Evolutionary conservation across 2,113 vertebrate species (phyloP).

Genomic region (Thunnus maccoyii): DNA sequence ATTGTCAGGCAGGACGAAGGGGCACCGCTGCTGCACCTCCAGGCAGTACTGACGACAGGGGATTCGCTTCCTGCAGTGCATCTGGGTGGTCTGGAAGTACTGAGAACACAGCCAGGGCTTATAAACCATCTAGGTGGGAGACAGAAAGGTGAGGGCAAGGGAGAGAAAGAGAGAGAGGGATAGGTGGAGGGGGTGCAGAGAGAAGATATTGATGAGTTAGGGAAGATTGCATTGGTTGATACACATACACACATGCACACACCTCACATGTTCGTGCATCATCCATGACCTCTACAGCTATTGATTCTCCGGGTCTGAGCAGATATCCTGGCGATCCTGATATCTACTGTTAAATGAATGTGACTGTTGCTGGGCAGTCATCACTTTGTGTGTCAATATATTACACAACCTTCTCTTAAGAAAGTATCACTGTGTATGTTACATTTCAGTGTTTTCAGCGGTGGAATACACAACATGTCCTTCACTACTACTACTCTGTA

Average conservation of each 20-base stretch:
- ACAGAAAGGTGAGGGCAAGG: conserved; percentile 54
- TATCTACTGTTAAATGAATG: conserved; percentile 53
- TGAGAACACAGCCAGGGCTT: conserved; percentile 99
- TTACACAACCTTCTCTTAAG: conserved; percentile 20
- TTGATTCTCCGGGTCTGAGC: conserved; percentile 52
- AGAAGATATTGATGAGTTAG: conserved; percentile 67
- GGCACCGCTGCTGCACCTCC: conserved; percentile 98
- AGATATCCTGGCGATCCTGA: conserved; percentile 51
- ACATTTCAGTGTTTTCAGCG: not conserved
- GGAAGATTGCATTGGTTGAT: conserved; percentile 52
- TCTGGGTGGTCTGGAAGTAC: conserved; percentile 98
- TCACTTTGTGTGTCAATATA: conserved; percentile 39
- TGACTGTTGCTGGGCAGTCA: conserved; percentile 50
- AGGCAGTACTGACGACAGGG: conserved; percentile 99
- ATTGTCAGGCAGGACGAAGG: conserved; percentile 98
- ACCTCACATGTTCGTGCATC: conserved; percentile 48
- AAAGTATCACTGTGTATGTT: conserved; percentile 3
- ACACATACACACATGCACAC: conserved; percentile 40
- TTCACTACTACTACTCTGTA: not conserved
- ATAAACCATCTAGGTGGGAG: conserved; percentile 93
- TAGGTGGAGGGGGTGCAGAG: conserved; percentile 1
- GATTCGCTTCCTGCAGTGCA: conserved; percentile 97
- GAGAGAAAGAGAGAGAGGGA: not conserved
- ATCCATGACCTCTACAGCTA: conserved; percentile 70
- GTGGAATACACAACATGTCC: not conserved